Base-by-base conservation (phyloP, 1,140 invertebrate species). In the Heliothis virescens region DNA sequence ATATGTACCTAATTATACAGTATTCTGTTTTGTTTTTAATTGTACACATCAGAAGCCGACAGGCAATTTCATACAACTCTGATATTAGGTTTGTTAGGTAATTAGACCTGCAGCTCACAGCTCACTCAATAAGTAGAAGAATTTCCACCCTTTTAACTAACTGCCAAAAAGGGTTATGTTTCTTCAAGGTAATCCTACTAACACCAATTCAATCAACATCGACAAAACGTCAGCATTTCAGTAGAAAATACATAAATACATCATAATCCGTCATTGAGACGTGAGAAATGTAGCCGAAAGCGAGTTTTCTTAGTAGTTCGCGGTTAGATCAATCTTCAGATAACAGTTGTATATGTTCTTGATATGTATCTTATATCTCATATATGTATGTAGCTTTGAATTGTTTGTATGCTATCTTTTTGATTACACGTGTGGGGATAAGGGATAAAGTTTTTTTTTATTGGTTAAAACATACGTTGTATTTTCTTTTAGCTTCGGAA, bases 191-290 rank as follows among this genome's bases (percentile, higher is more conserved):
- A 41, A 41, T 41, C 34, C 10, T 57, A 13, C 21, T 26, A 26
- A 26, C 5, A 21, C 57, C 21, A 60, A 59, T 59, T 12, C 55
- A 59, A 90, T 90, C 89, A 88, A 85, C 82, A 85, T 89, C 86
- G 86, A 88, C 77, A 80, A 57, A 67, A 59, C 18, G 76, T 75
- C 63, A 71, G 79, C 82, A 83, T 81, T 83, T 72, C 79, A 79
- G 86, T 86, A 83, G 80, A 86, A 83, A 80, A 80, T 82, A 81
- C 82, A 85, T 57, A 81, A 78, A 90, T 91, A 86, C 84, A 82
- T 91, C 89, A 91, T 91, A 89, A 90, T 91, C 86, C 87, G 86
- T 91, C 90, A 90, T 82, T 50, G 65, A 80, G 86, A 84, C 84
- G 85, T 84, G 85, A 81, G 67, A 79, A 82, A 80, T 81, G 79